Percentiles rank a stretch among this genome's conserved stretches.
Evolutionary conservation across 2,113 vertebrate genomes (phyloP).

Genomic region (Corythornis vintsioides): DNA sequence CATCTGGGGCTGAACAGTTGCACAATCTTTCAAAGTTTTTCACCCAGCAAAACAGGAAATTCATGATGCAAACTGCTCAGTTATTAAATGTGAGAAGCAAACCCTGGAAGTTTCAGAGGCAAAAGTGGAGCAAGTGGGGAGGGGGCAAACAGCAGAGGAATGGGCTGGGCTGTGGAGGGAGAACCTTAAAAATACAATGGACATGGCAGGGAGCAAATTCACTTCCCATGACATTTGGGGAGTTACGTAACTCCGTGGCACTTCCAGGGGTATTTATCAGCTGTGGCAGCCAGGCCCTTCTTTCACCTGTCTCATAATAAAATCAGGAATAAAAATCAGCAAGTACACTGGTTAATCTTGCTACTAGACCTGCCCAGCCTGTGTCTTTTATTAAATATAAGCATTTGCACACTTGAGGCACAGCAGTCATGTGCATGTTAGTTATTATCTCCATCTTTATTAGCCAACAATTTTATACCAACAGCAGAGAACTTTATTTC

Average conservation of each 20-base stretch:
- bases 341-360: neutral
- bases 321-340: neutral
- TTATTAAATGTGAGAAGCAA: neutral
- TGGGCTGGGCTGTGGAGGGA: neutral
- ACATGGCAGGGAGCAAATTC: neutral
- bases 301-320: neutral
- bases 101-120: neutral
- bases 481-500: neutral
- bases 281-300: neutral
- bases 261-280: neutral
- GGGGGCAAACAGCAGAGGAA: neutral
- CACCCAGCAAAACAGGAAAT: slow-evolving; percentile 78
- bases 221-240: neutral
- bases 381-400: neutral
- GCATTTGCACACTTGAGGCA: neutral
- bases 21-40: slow-evolving; percentile 74
- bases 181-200: neutral
- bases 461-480: neutral
- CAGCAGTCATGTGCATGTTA: neutral
- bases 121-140: neutral
- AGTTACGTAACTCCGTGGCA: neutral
- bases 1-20: slow-evolving; percentile 63
- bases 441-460: neutral
- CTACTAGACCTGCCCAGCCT: neutral
- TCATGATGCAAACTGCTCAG: slow-evolving; percentile 39